phyloP scores from a whole-genome alignment of 2,113 vertebrate species.

The Notothenia coriiceps region DNA sequence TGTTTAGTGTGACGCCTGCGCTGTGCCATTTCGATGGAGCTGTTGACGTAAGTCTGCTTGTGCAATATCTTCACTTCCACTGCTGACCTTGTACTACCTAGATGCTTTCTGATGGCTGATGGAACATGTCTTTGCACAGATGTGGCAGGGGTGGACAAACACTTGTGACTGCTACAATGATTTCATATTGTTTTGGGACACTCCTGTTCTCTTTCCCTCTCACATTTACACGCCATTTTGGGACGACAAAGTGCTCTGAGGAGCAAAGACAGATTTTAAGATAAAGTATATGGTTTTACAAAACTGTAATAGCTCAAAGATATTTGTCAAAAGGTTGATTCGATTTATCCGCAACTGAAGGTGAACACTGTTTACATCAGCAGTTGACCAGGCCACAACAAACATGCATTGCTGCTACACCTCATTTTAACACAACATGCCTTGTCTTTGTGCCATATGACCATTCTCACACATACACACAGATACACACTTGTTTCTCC shows the following conservation, averaged over 20 bases:
- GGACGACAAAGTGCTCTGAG: conserved; percentile 61
- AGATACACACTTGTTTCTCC: conserved; percentile 39
- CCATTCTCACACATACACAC: conserved; percentile 53
- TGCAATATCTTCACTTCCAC: conserved; percentile 81
- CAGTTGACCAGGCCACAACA: conserved; percentile 60
- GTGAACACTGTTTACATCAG: conserved; percentile 54
- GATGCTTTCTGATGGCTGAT: conserved; percentile 56
- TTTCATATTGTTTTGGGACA: conserved; percentile 49
- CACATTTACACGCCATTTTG: conserved; percentile 55
- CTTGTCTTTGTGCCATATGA: conserved; percentile 77
- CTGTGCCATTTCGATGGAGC: conserved; percentile 78
- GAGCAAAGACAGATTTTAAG: conserved; percentile 54
- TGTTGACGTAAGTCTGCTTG: conserved; percentile 82
- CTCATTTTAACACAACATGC: conserved; percentile 76
- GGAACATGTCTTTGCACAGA: conserved; percentile 64
- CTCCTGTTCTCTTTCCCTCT: conserved; percentile 46
- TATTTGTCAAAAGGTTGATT: conserved; percentile 55
- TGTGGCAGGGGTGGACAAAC: conserved; percentile 47
- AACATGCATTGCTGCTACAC: conserved; percentile 81
- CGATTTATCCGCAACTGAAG: conserved; percentile 46
- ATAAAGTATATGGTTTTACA: conserved; percentile 52
- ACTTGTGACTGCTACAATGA: conserved; percentile 43
- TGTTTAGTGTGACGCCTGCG: conserved; percentile 76
- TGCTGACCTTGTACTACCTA: conserved; percentile 70
- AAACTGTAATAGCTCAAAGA: conserved; percentile 45